Percentiles rank a stretch among this genome's conserved stretches.
Conservation (phyloP, 2,888 invertebrate genomes). For the Hetaerina titia region DNA sequence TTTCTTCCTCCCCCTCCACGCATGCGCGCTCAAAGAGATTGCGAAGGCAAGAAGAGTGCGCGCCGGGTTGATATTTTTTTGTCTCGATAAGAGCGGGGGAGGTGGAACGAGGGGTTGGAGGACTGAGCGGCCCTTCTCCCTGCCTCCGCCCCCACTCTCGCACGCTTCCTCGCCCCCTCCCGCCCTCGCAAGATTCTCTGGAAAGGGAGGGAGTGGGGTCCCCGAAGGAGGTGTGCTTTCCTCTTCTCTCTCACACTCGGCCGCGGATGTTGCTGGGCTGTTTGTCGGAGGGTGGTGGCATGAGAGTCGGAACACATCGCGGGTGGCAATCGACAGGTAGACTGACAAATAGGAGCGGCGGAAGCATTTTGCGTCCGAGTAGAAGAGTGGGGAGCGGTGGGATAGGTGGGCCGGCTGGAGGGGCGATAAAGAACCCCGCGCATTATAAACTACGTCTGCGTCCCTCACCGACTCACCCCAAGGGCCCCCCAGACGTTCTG, state of each 20-base stretch:
- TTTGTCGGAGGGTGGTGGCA: slow-evolving; percentile 50
- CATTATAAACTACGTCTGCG: slow-evolving; percentile 3
- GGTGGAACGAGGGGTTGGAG: not conserved
- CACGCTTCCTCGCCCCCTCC: not conserved
- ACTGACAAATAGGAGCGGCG: slow-evolving; percentile 56
- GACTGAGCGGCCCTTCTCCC: not conserved
- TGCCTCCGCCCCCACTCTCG: not conserved
- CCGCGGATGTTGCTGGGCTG: slow-evolving; percentile 14
- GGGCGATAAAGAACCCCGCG: not conserved
- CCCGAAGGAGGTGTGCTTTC: slow-evolving; percentile 22
- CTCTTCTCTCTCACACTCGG: not conserved
- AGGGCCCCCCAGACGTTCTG: not conserved
- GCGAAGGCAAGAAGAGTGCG: not conserved
- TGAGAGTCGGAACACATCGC: slow-evolving; percentile 58
- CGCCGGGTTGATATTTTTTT: slow-evolving; percentile 34
- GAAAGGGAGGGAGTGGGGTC: not conserved
- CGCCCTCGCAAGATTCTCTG: not conserved
- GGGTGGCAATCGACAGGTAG: slow-evolving; percentile 42
- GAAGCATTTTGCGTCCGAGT: slow-evolving; percentile 45
- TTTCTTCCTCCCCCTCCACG: not conserved
- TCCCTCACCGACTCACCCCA: not conserved
- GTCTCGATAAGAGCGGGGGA: slow-evolving; percentile 21
- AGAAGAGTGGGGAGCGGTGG: not conserved
- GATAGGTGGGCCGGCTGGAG: not conserved
- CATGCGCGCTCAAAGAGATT: not conserved